Conservation (phyloP, 2,888 invertebrate genomes). For the Pseudococcus viburni region DNA sequence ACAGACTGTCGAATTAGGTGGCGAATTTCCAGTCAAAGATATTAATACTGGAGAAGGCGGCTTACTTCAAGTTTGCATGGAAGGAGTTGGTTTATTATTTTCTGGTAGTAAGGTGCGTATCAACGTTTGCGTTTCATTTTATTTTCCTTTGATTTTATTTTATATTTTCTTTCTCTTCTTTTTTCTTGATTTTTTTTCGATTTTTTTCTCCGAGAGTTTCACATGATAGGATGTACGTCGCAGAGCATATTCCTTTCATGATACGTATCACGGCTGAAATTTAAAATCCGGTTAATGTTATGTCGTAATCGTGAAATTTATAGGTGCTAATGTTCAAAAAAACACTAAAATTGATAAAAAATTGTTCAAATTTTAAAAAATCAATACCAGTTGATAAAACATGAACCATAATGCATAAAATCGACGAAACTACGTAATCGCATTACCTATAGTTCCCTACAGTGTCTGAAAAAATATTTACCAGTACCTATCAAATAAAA, state of each 20-base stretch:
- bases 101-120: constrained; percentile 97
- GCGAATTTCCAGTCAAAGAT: constrained; percentile 99
- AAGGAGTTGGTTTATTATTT: constrained; percentile 98
- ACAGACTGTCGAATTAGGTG: constrained; percentile 85
- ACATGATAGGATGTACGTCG: constrained; percentile 47
- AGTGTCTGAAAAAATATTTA: too few species aligned
- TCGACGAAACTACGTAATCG: too few species aligned
- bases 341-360: not conserved
- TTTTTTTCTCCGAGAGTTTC: constrained; percentile 51
- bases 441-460: too few species aligned
- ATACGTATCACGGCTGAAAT: constrained; percentile 26
- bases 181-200: constrained; percentile 72
- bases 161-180: constrained; percentile 68
- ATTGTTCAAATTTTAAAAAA: too few species aligned
- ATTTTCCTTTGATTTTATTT: constrained; percentile 38
- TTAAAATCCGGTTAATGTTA: constrained; percentile 42
- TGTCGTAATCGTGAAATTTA: constrained; percentile 19
- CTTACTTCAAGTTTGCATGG: constrained; percentile 98
- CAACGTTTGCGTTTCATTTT: constrained; percentile 44
- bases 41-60: constrained; percentile 98
- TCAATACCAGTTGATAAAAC: too few species aligned
- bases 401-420: too few species aligned
- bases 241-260: constrained; percentile 59
- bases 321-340: constrained; percentile 19
- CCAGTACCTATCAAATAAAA: too few species aligned